phyloP scores from a whole-genome alignment of 2,797 vertebrate genomes.

The Siniperca undulata region DNA sequence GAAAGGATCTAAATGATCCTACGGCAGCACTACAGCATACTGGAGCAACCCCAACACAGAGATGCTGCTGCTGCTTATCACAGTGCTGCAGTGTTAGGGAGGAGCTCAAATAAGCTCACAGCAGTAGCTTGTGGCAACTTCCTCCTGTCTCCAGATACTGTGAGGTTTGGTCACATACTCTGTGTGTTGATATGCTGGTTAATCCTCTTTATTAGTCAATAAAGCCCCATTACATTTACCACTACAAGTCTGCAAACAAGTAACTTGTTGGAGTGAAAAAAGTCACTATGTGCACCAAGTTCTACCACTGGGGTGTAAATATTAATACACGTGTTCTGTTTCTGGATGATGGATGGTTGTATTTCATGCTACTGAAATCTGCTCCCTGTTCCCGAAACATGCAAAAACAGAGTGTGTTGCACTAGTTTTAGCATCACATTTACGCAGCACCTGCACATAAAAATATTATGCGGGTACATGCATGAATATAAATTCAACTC shows the following conservation, averaged over 20 bases:
- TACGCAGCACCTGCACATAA: constrained; percentile 5
- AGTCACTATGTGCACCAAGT: constrained; percentile 11
- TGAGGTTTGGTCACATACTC: constrained; percentile 62
- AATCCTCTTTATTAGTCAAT: constrained; percentile 71
- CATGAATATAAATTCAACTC: constrained; percentile 33
- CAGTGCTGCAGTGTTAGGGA: constrained; percentile 75
- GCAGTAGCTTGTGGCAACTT: constrained; percentile 71
- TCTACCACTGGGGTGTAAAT: constrained; percentile 1
- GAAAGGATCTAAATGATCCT: constrained; percentile 74
- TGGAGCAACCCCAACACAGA: constrained; percentile 60
- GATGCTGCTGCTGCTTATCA: constrained; percentile 77
- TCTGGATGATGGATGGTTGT: neutral
- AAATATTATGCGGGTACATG: neutral
- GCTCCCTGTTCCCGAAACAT: neutral
- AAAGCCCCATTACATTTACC: constrained; percentile 46
- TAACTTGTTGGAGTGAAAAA: constrained; percentile 29
- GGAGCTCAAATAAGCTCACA: constrained; percentile 68
- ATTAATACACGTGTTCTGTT: neutral
- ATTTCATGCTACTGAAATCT: neutral
- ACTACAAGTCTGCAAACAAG: constrained; percentile 40
- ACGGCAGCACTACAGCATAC: constrained; percentile 56
- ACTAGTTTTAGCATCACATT: neutral
- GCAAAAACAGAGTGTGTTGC: neutral
- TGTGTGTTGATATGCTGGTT: constrained; percentile 54
- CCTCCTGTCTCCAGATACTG: constrained; percentile 62